Evolutionary conservation across 1,140 invertebrate species (phyloP).

Genomic region (Fopius arisanus): DNA sequence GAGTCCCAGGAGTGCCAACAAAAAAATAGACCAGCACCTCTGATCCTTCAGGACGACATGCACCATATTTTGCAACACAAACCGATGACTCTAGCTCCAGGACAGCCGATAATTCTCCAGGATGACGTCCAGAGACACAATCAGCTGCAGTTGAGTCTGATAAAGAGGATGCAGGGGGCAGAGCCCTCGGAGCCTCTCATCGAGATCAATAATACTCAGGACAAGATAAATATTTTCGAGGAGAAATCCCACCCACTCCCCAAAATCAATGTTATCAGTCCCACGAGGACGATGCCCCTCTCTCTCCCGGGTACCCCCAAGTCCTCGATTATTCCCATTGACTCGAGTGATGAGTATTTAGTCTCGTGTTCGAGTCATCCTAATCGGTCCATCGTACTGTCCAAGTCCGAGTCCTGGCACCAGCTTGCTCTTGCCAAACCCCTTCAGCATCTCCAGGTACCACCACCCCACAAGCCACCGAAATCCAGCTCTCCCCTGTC

Average conservation of each 20-base stretch:
- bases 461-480: slow-evolving; percentile 59
- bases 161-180: slow-evolving; percentile 48
- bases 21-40: not conserved
- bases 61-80: not conserved
- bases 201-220: slow-evolving; percentile 45
- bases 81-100: not conserved
- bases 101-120: slow-evolving; percentile 17
- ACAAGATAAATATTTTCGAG: slow-evolving; percentile 52
- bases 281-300: slow-evolving; percentile 38
- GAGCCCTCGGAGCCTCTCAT: slow-evolving; percentile 28
- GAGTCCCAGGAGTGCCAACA: not conserved
- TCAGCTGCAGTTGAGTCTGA: slow-evolving; percentile 53
- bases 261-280: slow-evolving; percentile 39
- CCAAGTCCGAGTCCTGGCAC: slow-evolving; percentile 84
- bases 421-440: slow-evolving; percentile 61
- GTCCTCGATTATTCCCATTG: slow-evolving; percentile 39
- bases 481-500: slow-evolving; percentile 78
- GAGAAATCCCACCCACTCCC: slow-evolving; percentile 40
- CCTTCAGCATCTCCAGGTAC: slow-evolving; percentile 40
- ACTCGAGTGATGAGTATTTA: slow-evolving; percentile 60
- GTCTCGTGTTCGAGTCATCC: slow-evolving; percentile 53
- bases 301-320: slow-evolving; percentile 20
- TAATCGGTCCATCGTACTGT: slow-evolving; percentile 65
- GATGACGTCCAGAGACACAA: slow-evolving; percentile 58
- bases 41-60: not conserved